Conservation (phyloP, 92 coral and sea anemone genomes). For the Palythoa heliodiscus region DNA sequence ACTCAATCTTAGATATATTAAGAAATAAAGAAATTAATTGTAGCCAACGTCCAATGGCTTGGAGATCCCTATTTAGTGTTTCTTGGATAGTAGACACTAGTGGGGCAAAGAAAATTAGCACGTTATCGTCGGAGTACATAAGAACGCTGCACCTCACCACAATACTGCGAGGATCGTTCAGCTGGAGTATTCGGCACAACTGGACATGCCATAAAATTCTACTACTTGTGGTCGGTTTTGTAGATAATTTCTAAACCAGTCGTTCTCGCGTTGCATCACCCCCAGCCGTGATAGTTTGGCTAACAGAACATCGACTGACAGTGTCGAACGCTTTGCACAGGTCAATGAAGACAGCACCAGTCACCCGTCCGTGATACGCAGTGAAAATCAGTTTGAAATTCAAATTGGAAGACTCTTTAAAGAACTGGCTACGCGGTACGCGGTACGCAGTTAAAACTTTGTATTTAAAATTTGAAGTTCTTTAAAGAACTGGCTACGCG, state of each 20-base stretch:
- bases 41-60: too few species aligned
- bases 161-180: slow-evolving; percentile 33
- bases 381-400: too few species aligned
- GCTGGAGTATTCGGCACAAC: background rate
- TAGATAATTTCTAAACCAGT: slow-evolving; percentile 44
- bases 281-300: slow-evolving; percentile 31
- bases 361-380: too few species aligned
- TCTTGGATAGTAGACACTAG: too few species aligned
- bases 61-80: too few species aligned
- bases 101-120: background rate
- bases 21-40: too few species aligned
- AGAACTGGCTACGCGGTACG: too few species aligned
- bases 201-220: slow-evolving; percentile 10
- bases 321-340: slow-evolving; percentile 46
- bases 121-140: slow-evolving; percentile 26
- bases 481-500: too few species aligned
- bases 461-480: too few species aligned
- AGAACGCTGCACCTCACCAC: slow-evolving; percentile 20
- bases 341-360: slow-evolving; percentile 43
- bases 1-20: too few species aligned
- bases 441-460: too few species aligned
- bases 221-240: slow-evolving; percentile 15
- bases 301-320: slow-evolving; percentile 23
- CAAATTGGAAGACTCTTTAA: too few species aligned
- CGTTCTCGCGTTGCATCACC: slow-evolving; percentile 2